Evolutionary conservation across 2,888 invertebrate species (phyloP).

Genomic region (Perizoma affinitatum): DNA sequence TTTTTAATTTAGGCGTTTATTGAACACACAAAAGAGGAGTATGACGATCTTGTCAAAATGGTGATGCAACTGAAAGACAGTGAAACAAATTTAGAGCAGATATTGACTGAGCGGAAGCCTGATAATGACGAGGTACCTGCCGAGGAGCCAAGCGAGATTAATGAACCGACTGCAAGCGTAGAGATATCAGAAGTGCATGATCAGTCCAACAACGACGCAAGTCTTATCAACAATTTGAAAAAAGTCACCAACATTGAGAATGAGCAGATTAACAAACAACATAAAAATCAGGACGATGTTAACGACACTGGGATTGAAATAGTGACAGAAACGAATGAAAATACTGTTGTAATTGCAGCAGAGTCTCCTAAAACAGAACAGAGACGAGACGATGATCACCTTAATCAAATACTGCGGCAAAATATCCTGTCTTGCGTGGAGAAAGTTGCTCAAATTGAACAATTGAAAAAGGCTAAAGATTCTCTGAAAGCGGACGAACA

Average conservation of each 20-base stretch:
- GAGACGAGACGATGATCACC: constrained; percentile 59
- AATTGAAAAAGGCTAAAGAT: constrained; percentile 68
- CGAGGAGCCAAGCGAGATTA: constrained; percentile 49
- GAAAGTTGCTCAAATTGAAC: constrained; percentile 75
- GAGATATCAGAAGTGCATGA: constrained; percentile 40
- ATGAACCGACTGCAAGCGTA: constrained; percentile 38
- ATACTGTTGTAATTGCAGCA: background rate
- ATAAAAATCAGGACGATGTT: constrained; percentile 41
- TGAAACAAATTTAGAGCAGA: constrained; percentile 86
- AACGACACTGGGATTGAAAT: constrained; percentile 39
- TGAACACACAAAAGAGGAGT: constrained; percentile 81
- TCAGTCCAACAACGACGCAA: constrained; percentile 55
- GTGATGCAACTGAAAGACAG: constrained; percentile 88
- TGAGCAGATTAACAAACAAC: constrained; percentile 73
- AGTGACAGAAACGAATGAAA: constrained; percentile 14
- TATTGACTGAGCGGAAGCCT: constrained; percentile 70
- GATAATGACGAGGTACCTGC: constrained; percentile 69
- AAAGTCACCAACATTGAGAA: constrained; percentile 78
- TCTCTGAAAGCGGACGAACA: constrained; percentile 57
- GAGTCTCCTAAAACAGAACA: constrained; percentile 53
- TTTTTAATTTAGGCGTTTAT: constrained; percentile 76
- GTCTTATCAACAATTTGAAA: constrained; percentile 59
- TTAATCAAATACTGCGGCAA: constrained; percentile 68
- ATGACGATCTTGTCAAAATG: constrained; percentile 86
- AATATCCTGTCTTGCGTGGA: constrained; percentile 77